phyloP scores from a whole-genome alignment of 2,113 vertebrate genomes.

The Neolamprologus sp. region DNA sequence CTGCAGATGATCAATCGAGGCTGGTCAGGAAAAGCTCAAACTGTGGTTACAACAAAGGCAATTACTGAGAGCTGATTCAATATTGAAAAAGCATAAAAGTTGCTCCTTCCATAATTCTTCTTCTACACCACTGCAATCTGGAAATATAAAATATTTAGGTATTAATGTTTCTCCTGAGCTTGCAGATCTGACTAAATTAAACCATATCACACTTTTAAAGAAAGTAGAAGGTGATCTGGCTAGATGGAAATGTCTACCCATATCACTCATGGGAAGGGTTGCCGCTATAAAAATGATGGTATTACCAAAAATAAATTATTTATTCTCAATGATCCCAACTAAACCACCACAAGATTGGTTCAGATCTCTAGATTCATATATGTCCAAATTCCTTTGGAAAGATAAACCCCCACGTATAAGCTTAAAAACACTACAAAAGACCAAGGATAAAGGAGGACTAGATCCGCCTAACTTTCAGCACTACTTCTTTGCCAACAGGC shows the following conservation, averaged over 20 bases:
- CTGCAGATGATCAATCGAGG: background rate
- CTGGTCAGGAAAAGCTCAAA: background rate
- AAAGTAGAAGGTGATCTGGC: rapidly evolving
- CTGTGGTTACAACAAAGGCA: background rate
- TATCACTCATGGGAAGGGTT: background rate
- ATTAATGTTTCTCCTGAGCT: background rate
- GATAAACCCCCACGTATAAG: rapidly evolving
- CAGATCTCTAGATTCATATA: background rate
- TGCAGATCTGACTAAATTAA: background rate
- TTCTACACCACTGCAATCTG: background rate
- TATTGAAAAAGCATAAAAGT: background rate
- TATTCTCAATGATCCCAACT: background rate
- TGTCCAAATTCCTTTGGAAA: background rate
- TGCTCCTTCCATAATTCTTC: rapidly evolving
- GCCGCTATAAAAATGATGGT: rapidly evolving
- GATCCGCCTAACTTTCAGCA: rapidly evolving
- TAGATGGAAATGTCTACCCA: rapidly evolving
- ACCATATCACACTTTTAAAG: background rate
- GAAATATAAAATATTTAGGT: background rate
- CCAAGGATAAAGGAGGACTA: rapidly evolving
- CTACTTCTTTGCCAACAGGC: rapidly evolving
- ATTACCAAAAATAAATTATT: background rate
- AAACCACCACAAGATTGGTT: background rate
- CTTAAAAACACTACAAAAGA: background rate
- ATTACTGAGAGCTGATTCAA: background rate